phyloP scores from a whole-genome alignment of 2,113 vertebrate genomes.

The Tachysurus fulvidraco region DNA sequence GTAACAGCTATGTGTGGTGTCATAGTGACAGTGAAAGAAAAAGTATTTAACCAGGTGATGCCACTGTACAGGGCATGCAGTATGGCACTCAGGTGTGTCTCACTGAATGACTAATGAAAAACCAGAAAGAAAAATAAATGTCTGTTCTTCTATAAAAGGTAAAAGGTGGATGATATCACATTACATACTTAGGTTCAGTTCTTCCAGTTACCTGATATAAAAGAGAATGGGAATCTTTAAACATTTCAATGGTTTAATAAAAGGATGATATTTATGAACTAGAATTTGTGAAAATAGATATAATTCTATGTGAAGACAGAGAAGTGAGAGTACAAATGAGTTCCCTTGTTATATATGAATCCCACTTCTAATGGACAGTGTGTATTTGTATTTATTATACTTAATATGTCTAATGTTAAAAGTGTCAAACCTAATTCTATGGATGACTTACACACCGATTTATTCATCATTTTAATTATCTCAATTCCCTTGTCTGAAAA shows the following conservation, averaged over 20 bases:
- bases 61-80: conserved; percentile 40
- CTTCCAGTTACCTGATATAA: background rate
- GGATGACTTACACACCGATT: too few relatives aligned
- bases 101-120: background rate
- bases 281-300: background rate
- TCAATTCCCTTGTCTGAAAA: too few relatives aligned
- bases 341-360: too few relatives aligned
- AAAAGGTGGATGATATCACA: background rate
- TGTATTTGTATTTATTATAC: background rate
- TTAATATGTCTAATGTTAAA: background rate
- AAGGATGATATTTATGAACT: background rate
- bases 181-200: background rate
- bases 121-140: background rate
- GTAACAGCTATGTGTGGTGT: conserved; percentile 49
- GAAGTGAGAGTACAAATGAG: too few relatives aligned
- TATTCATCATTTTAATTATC: too few relatives aligned
- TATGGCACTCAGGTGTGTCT: too few relatives aligned
- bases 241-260: background rate
- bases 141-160: background rate
- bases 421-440: background rate
- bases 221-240: background rate
- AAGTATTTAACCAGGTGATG: conserved; percentile 39
- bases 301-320: background rate
- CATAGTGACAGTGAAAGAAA: conserved; percentile 51
- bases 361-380: background rate